Base-by-base conservation (phyloP, 2,797 vertebrate species). In the Urosaurus nigricauda region DNA sequence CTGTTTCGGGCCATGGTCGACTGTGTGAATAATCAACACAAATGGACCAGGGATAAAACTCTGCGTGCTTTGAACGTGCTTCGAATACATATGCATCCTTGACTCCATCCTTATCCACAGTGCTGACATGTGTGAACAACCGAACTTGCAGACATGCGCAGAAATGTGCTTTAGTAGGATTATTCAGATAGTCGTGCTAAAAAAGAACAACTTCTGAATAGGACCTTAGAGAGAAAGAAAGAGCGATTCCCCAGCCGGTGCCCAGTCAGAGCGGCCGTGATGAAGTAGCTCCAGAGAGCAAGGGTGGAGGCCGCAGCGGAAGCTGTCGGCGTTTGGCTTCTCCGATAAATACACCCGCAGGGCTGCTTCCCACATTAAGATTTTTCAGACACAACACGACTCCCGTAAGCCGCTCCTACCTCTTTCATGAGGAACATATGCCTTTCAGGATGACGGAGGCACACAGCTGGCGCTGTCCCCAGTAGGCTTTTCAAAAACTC, bases 391-490 rank as follows among this genome's bases (percentile, higher is more conserved):
- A 53, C 63, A 70, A 58, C 74, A 47, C 6, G 51, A 40, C 82
- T 79, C 74, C 60, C 71, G 82, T 70, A 24, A 78, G 35, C 63
- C 14, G 24, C 74, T 88, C 65, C 82, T 35, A 84, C 51, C 37
- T 53, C 80, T 78, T 68, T 70, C 81, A 84, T 56, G 81, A 70
- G 74, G 32, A 79, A 70, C 73, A 78, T 21, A 84, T 79, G 82
- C 63, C n/a, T 88, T 79, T 70, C 32, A 5, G 29, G 71, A 89
- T 7, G 83, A 79, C 19, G 26, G 19, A 60, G 14, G n/a, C 80
- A 5, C 56, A 51, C 71, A 51, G 53, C 63, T 84, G 75, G 75
- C 29, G 0, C 7, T n/a, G 19, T 35, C 78, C 75, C 73, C 51
- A 37, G 35, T 13, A n/a, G 47, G 70, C 58, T 21, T 32, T 53